Evolutionary conservation across 1,140 invertebrate genomes (phyloP).

Genomic region (Aphelinus certus): DNA sequence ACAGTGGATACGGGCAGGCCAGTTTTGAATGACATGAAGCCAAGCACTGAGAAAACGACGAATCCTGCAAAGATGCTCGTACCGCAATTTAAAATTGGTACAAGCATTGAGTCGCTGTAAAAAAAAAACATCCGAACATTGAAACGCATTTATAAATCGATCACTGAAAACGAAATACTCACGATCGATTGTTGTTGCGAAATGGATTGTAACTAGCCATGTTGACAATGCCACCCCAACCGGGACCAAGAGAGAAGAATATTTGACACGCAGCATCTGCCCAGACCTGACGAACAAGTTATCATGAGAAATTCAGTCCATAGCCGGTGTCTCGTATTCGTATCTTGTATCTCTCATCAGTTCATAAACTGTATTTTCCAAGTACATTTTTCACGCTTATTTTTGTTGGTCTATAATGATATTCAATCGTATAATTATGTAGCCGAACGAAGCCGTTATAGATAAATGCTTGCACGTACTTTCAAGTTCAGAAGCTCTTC

Average conservation of each 20-base stretch:
- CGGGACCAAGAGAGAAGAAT: conserved; percentile 91
- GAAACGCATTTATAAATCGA: no score
- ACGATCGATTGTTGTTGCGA: conserved; percentile 85
- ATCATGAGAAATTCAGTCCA: no score
- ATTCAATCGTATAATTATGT: no score
- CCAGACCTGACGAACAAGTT: conserved; percentile 77
- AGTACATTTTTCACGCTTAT: no score
- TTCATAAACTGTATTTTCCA: no score
- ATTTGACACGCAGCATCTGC: conserved; percentile 91
- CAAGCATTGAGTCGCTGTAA: conserved; percentile 77
- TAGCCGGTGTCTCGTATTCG: no score
- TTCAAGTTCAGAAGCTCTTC: conserved; percentile 72
- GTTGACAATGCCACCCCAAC: conserved; percentile 89
- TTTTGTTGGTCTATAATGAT: no score
- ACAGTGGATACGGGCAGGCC: conserved; percentile 85
- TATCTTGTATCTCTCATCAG: no score
- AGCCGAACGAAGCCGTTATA: no score
- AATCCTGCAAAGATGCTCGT: conserved; percentile 94
- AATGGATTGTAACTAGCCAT: conserved; percentile 92
- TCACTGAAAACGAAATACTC: conserved; percentile 45
- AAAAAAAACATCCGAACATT: no score
- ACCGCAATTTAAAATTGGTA: conserved; percentile 82
- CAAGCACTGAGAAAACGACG: conserved; percentile 93
- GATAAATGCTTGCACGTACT: conserved; percentile 50
- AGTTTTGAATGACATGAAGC: conserved; percentile 88